Conservation (phyloP, 2,888 invertebrate species). For the Sphaeridia pumilis region DNA sequence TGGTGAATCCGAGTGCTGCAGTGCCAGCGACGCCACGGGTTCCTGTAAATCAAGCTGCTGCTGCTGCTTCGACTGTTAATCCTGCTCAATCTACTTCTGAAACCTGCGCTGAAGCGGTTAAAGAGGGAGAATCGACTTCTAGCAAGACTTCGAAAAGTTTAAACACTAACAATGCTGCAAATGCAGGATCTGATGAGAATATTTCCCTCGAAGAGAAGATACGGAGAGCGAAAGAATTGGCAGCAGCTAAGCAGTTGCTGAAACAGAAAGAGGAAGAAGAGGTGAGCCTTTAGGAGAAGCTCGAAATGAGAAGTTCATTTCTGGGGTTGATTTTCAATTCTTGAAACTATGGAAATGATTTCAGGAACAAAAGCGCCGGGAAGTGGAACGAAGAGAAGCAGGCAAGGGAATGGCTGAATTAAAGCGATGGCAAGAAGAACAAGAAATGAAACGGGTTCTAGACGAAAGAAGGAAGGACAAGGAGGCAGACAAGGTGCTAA, state of each 20-base stretch:
- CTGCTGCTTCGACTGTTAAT: background rate
- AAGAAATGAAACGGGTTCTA: conserved; percentile 57
- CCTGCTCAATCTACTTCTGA: background rate
- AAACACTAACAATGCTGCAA: conserved; percentile 4
- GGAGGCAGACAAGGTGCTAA: conserved; percentile 58
- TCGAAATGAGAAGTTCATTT: background rate
- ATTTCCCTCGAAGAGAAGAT: conserved; percentile 47
- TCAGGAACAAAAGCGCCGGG: conserved; percentile 44
- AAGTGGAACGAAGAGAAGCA: conserved; percentile 58
- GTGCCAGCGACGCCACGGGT: background rate
- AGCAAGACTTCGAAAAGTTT: conserved; percentile 9
- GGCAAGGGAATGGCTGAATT: conserved; percentile 62
- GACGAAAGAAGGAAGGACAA: conserved; percentile 65
- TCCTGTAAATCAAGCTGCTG: background rate
- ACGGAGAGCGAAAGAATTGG: conserved; percentile 53
- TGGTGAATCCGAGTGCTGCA: background rate
- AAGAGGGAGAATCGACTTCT: conserved; percentile 4
- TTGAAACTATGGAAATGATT: too few species aligned
- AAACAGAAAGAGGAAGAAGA: conserved; percentile 57
- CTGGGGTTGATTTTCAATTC: conserved; percentile 6
- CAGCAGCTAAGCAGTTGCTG: conserved; percentile 53
- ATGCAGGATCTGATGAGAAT: background rate
- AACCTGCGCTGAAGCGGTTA: conserved; percentile 6
- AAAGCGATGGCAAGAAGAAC: conserved; percentile 61
- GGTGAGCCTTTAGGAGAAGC: conserved; percentile 40